Evolutionary conservation across 2,113 vertebrate genomes (phyloP).

Genomic region (Arvicanthis niloticus): DNA sequence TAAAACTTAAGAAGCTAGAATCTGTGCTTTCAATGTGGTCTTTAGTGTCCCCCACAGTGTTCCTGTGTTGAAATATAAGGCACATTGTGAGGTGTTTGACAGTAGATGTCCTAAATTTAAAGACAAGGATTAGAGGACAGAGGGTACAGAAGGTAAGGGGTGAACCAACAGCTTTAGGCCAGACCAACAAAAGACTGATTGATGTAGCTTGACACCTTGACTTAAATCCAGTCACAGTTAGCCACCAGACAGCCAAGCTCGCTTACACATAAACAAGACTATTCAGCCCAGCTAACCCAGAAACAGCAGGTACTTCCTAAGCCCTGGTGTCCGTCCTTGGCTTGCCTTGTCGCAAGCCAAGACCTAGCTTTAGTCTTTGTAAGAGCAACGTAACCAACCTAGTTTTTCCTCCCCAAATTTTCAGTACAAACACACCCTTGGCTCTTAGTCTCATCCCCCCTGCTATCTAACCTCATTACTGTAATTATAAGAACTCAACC

Average conservation of each 20-base stretch:
- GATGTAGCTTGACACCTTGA: not conserved
- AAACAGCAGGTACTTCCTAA: not conserved
- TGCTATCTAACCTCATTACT: not conserved
- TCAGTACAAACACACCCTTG: not conserved
- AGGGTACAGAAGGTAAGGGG: not conserved
- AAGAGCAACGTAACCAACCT: not conserved
- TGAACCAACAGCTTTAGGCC: not conserved
- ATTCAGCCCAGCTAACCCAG: not conserved
- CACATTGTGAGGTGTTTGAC: not conserved
- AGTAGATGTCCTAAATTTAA: not conserved
- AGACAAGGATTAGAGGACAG: not conserved
- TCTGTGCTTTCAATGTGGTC: not conserved
- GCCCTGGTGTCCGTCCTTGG: not conserved
- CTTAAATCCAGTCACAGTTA: not conserved
- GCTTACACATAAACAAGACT: not conserved
- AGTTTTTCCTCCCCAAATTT: not conserved
- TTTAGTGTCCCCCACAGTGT: not conserved
- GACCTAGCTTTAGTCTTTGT: not conserved
- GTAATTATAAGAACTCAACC: not conserved
- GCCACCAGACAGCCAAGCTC: not conserved
- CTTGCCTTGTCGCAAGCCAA: not conserved
- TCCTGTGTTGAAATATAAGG: not conserved
- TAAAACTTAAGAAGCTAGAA: not conserved
- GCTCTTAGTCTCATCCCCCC: not conserved
- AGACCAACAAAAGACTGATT: not conserved